Evolutionary conservation across 1,140 invertebrate species (phyloP).

Genomic region (Metopolophium dirhodum): DNA sequence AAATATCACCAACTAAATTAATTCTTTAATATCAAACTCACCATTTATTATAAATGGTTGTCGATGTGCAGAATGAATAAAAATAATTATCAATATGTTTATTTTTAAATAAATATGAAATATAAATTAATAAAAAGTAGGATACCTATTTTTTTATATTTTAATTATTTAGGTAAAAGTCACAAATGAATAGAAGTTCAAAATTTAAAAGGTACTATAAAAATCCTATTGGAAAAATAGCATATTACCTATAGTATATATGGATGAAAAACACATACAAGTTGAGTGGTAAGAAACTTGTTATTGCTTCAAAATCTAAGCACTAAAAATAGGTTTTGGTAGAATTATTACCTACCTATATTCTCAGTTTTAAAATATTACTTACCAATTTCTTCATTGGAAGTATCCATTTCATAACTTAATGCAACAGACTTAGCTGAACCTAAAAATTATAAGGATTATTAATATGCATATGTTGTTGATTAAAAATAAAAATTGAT

Average conservation of each 20-base stretch:
- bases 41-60: not conserved
- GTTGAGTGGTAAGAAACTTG: not conserved
- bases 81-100: not conserved
- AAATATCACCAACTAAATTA: too few relatives aligned
- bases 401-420: conserved; percentile 18
- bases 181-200: too few relatives aligned
- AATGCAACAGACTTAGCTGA: not conserved
- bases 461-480: not conserved
- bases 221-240: too few relatives aligned
- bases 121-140: not conserved
- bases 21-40: too few relatives aligned
- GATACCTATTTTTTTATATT: not conserved
- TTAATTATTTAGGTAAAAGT: too few relatives aligned
- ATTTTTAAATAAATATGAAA: not conserved
- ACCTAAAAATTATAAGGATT: not conserved
- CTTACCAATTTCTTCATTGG: not conserved
- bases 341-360: not conserved
- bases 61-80: not conserved
- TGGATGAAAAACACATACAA: not conserved
- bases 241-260: too few relatives aligned
- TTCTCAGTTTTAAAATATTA: not conserved
- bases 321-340: not conserved
- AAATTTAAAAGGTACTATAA: too few relatives aligned
- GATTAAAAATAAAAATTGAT: too few relatives aligned
- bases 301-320: not conserved